Evolutionary conservation across 2,888 invertebrate genomes (phyloP), one percentile per base, ranked within the genome.

Genomic region (Sphaeridia pumilis): DNA sequence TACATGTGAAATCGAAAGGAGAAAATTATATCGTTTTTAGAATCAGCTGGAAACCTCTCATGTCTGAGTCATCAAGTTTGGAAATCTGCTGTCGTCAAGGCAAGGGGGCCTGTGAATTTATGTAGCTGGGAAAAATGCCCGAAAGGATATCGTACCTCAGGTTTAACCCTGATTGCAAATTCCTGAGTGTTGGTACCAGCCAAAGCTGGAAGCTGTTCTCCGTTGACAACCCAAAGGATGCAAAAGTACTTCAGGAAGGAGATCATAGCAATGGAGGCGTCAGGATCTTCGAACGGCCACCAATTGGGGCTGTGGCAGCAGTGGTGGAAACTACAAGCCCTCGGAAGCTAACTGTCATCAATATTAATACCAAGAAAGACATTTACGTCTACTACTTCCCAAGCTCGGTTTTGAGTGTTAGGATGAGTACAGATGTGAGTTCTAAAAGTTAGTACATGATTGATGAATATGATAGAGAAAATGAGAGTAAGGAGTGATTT

Each of bases 331-430:
- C 88, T 66, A 79, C 86, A 64, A 85, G 90, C 55, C 94, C 95
- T 61, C 78, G 97, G 70, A 87, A 80, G 68, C 78, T 93, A 69
- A 86, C 87, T 76, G 89, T 97, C 57, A 93, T 92, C 73, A 95
- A 97, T 75, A 95, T 93, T 74, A 92, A 90, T 72, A 93, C 90
- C 72, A 90, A 92, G 63, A 90, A 90, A 52, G 94, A 95, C 77
- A 97, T 97, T 70, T 95, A 94, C 74, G 92, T 93, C 74, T 94
- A 94, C 74, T 87, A 86, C 69, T 86, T 84, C 60, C 87, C 92
- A 61, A 94, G 94, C 73, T 90, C 93, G 55, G 93, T 97, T 69
- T 77, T 95, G 67, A 87, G 88, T 57, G 93, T 95, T 56, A 89
- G 89, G 74, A 79, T 97, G 58, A 97, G 95, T 74, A 81, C 95